Conservation (phyloP, 2,113 vertebrate species). For the Oenanthe oenanthe region DNA sequence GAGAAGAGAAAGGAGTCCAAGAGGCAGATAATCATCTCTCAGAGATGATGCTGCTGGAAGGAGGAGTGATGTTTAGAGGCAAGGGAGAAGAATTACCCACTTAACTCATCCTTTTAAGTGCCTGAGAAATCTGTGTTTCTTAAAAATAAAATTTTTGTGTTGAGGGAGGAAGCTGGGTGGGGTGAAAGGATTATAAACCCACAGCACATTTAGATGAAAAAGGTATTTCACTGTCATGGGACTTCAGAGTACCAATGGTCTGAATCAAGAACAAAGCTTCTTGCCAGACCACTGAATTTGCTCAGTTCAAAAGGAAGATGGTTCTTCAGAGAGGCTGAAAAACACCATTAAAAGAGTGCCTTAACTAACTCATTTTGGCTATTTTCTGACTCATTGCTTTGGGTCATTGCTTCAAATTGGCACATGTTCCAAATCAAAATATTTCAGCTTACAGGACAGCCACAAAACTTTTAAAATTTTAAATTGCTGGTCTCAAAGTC, state of each 20-base stretch:
- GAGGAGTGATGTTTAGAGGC: background rate
- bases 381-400: background rate
- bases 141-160: accelerated
- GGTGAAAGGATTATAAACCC: background rate
- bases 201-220: background rate
- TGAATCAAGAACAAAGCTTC: background rate
- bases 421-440: background rate
- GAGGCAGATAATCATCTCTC: background rate
- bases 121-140: background rate
- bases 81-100: background rate
- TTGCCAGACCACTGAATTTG: background rate
- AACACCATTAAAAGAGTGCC: background rate
- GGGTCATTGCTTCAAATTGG: background rate
- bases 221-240: background rate
- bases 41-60: background rate
- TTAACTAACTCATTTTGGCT: background rate
- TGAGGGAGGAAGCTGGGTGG: background rate
- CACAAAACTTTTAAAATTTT: background rate
- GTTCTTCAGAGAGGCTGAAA: background rate
- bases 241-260: background rate
- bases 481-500: background rate
- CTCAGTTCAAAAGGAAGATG: background rate
- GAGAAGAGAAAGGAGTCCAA: background rate
- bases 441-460: background rate
- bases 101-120: background rate